Evolutionary conservation across 2,888 invertebrate genomes (phyloP).

Genomic region (Lymantria dispar): DNA sequence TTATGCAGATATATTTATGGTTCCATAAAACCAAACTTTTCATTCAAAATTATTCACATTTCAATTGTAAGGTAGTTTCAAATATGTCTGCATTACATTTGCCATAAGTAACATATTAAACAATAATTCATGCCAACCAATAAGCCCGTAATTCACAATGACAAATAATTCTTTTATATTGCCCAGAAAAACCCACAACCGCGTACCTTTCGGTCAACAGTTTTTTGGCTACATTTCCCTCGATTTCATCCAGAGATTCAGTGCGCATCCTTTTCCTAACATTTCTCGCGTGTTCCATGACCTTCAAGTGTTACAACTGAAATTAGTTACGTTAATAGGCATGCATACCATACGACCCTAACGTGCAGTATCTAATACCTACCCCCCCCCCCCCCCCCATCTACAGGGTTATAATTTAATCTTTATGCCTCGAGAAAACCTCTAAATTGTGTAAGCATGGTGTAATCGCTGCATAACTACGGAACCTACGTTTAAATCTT

Average conservation of each 20-base stretch:
- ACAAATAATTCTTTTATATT: too few species aligned
- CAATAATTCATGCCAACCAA: not conserved
- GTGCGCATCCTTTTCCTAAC: constrained; percentile 60
- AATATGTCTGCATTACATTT: too few species aligned
- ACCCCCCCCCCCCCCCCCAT: not conserved
- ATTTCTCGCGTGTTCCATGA: constrained; percentile 41
- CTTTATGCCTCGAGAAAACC: not conserved
- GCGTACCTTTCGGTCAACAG: constrained; percentile 56
- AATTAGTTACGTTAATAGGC: not conserved
- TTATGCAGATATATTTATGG: too few species aligned
- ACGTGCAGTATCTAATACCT: not conserved
- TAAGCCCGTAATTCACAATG: not conserved
- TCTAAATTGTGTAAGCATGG: not conserved
- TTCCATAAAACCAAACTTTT: too few species aligned
- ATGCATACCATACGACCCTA: not conserved
- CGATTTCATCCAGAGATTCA: constrained; percentile 53
- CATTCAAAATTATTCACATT: too few species aligned
- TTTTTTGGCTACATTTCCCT: constrained; percentile 62
- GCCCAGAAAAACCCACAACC: not conserved
- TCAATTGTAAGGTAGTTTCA: too few species aligned
- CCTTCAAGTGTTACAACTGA: constrained; percentile 26
- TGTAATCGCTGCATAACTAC: not conserved
- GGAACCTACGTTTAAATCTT: not conserved
- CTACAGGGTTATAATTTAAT: not conserved
- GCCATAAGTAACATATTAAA: not conserved